phyloP scores from a whole-genome alignment of 2,113 vertebrate genomes.

The Phalacrocorax aristotelis region DNA sequence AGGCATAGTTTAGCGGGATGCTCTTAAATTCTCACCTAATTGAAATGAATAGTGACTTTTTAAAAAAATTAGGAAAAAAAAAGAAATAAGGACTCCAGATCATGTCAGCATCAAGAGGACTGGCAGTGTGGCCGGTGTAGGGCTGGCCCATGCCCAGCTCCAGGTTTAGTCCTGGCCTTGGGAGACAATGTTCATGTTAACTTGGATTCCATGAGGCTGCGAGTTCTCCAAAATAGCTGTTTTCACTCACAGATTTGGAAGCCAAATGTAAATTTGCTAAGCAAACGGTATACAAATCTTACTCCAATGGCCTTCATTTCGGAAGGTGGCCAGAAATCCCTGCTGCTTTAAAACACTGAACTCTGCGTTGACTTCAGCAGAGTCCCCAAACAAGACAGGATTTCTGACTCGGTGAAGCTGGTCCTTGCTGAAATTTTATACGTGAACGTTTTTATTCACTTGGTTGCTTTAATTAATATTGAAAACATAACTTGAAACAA shows the following conservation, averaged over 20 bases:
- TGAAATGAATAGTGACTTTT: neutral
- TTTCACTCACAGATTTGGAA: neutral
- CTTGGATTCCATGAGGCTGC: neutral
- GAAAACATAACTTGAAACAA: neutral
- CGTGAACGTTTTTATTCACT: neutral
- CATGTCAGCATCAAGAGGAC: neutral
- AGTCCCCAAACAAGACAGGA: neutral
- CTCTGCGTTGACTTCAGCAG: neutral
- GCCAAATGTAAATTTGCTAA: neutral
- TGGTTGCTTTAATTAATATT: neutral
- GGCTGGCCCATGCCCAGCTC: neutral
- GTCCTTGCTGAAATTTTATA: neutral
- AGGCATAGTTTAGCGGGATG: neutral
- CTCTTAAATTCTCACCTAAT: neutral
- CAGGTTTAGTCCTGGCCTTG: neutral
- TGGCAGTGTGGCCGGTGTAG: rapidly evolving
- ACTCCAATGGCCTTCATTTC: neutral
- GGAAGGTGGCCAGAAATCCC: neutral
- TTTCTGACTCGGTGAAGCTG: neutral
- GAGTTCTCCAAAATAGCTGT: neutral
- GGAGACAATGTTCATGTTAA: neutral
- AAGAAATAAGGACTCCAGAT: neutral
- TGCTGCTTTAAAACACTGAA: neutral
- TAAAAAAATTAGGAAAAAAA: neutral
- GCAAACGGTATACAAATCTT: neutral